phyloP scores from a whole-genome alignment of 2,888 invertebrate genomes.

The Chydorus sphaericus region DNA sequence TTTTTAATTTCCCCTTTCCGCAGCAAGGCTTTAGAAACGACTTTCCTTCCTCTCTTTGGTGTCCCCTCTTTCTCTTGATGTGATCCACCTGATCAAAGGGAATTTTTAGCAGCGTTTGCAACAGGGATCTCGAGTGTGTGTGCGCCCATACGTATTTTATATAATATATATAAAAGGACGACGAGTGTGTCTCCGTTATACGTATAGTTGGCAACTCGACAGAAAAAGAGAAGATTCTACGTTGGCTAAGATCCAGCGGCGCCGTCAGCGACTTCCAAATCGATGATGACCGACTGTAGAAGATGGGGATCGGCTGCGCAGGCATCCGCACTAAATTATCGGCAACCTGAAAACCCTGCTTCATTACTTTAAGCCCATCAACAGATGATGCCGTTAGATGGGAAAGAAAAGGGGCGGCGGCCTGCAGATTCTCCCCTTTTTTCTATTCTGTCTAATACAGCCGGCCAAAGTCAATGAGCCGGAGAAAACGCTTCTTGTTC shows the following conservation, averaged over 20 bases:
- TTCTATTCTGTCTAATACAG: neutral
- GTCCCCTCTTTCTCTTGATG: too few relatives aligned
- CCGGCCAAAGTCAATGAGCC: neutral
- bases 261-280: neutral
- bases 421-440: neutral
- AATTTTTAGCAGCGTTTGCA: too few relatives aligned
- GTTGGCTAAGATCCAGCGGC: neutral
- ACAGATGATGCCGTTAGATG: too few relatives aligned
- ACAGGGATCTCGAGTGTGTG: too few relatives aligned
- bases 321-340: slow-evolving; percentile 1
- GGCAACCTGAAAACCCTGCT: slow-evolving; percentile 1
- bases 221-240: neutral
- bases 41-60: too few relatives aligned
- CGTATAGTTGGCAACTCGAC: neutral
- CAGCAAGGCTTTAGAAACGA: too few relatives aligned
- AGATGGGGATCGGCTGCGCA: too few relatives aligned
- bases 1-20: neutral
- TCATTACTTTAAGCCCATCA: neutral
- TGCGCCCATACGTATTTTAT: too few relatives aligned
- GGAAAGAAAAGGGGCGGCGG: too few relatives aligned
- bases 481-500: neutral
- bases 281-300: neutral
- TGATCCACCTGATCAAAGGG: too few relatives aligned
- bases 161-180: too few relatives aligned
- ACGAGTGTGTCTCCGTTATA: too few relatives aligned